A percentile compares a stretch with the other conserved stretches of the same genome.
Conservation (phyloP, 2,888 invertebrate species). For the Melieria crassipennis region DNA sequence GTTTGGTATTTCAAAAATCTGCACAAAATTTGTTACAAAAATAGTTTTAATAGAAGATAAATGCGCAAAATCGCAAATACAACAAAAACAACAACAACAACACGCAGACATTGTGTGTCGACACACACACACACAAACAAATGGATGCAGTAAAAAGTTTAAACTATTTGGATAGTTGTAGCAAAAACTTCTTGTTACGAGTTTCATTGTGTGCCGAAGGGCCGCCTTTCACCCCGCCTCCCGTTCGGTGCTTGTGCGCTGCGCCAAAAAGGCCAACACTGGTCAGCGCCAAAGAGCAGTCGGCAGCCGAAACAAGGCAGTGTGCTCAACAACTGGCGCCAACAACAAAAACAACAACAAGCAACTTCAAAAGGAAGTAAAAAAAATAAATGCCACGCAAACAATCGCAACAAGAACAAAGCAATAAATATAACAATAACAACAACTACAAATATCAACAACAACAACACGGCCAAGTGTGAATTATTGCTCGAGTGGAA, state of each 20-base stretch:
- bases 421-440: neutral
- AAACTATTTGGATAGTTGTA: conserved; percentile 2
- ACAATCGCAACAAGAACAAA: neutral
- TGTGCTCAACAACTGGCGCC: neutral
- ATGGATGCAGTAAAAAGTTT: conserved; percentile 5
- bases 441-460: conserved; percentile 2
- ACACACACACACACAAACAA: conserved; percentile 1
- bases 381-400: conserved; percentile 3
- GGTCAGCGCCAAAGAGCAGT: neutral
- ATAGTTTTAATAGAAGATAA: conserved; percentile 42
- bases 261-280: conserved; percentile 15
- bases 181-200: neutral
- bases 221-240: neutral
- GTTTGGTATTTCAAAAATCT: conserved; percentile 26
- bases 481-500: conserved; percentile 36
- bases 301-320: too few species aligned
- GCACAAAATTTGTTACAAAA: conserved; percentile 30
- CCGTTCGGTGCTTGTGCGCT: neutral
- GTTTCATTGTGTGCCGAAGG: neutral
- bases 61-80: conserved; percentile 20
- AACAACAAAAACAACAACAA: neutral
- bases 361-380: neutral
- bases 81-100: conserved; percentile 4
- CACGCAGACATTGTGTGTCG: conserved; percentile 14
- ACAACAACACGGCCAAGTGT: conserved; percentile 12